phyloP scores from a whole-genome alignment of 2,797 vertebrate species.

The Hyperoplus lanceolatus region DNA sequence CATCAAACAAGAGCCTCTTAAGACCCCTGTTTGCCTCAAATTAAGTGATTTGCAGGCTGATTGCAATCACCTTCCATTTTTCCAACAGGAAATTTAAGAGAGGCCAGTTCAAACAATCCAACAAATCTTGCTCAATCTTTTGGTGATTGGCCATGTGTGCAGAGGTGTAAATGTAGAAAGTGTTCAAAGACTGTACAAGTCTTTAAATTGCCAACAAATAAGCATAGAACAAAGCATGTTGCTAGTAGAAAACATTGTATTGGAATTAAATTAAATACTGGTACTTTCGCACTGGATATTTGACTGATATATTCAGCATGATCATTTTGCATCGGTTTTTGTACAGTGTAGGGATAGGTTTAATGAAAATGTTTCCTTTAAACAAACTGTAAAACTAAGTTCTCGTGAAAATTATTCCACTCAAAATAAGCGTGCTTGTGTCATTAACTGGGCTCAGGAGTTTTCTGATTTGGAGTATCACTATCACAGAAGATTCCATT shows the following conservation, averaged over 20 bases:
- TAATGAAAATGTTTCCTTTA: background rate
- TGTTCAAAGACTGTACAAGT: background rate
- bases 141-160: background rate
- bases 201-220: too few species aligned
- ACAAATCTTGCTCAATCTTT: background rate
- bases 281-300: background rate
- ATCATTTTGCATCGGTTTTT: background rate
- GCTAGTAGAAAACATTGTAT: background rate
- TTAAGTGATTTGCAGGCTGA: background rate
- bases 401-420: too few species aligned
- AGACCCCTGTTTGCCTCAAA: background rate
- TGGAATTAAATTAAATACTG: background rate
- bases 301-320: background rate
- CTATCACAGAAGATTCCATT: background rate
- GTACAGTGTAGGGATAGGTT: background rate
- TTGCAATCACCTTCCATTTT: background rate
- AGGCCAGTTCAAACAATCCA: background rate
- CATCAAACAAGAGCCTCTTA: background rate
- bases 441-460: background rate
- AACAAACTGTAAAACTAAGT: background rate
- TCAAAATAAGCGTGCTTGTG: background rate
- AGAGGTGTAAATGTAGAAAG: background rate
- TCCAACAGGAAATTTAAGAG: background rate
- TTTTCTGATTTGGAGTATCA: background rate
- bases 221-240: too few species aligned